Base-by-base conservation (phyloP, 2,797 vertebrate species). In the Acridotheres tristis region DNA sequence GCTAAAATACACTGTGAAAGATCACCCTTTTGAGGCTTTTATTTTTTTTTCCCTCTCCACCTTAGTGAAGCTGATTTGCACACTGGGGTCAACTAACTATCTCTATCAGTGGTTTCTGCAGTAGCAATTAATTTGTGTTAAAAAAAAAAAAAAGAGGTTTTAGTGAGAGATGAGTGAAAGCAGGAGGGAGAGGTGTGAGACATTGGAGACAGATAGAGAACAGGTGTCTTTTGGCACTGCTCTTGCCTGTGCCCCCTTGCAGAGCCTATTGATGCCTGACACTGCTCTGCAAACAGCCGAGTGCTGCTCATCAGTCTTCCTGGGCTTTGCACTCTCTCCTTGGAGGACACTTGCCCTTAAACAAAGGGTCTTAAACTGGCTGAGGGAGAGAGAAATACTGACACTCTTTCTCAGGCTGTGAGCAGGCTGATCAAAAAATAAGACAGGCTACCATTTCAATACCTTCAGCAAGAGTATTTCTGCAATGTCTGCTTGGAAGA, bases 291-390 rank as follows among this genome's bases (percentile, higher is more conserved):
- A 77, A 61, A 82, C 50, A 85, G 47, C n/a, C 5, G 23, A 55
- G 58, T 16, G 40, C 50, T 29, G 13, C 68, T 91, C 7, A 3
- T 73, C 22, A 10, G 36, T 73, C 67, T 89, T 92, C 58, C 47
- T 40, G n/a, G 63, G 67, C 58, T 94, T 92, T 55, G 9, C 42
- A 50, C 59, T 76, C 18, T 55, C 6, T 85, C 45, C 54, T 51
- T 77, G 25, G 68, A 73, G 78, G 68, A 50, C 48, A 19, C 11
- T 87, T 94, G 58, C 59, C 68, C 67, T 85, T 93, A 95, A 95
- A 92, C 72, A 92, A 90, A 91, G 68, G 48, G 26, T 57, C 72
- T 80, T 87, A 82, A 65, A 40, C 16, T 63, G 48, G 18, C 16
- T 71, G 54, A 68, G 21, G 15, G 16, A 76, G 7, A 79, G 11